Evolutionary conservation across 2,888 invertebrate species (phyloP).

Genomic region (Margaritifera margaritifera): DNA sequence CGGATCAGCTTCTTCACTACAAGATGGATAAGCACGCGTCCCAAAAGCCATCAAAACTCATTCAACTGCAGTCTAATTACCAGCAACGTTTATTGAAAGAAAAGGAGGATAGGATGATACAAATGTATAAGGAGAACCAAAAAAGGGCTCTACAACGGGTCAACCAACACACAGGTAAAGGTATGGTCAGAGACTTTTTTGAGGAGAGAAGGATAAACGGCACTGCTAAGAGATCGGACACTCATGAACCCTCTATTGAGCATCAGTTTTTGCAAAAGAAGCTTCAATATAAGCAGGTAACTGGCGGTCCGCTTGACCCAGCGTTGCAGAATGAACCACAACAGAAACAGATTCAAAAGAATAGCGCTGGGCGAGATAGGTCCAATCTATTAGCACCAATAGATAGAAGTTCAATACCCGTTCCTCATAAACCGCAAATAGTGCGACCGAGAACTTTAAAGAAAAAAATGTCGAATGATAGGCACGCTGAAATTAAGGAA

Average conservation of each 20-base stretch:
- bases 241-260: slow-evolving; percentile 43
- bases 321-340: too few relatives aligned
- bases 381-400: slow-evolving; percentile 61
- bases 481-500: slow-evolving; percentile 14
- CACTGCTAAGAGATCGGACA: slow-evolving; percentile 16
- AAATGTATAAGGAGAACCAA: slow-evolving; percentile 58
- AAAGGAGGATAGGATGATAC: slow-evolving; percentile 61
- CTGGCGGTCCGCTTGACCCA: too few relatives aligned
- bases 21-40: slow-evolving; percentile 5
- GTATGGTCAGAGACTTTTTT: slow-evolving; percentile 48
- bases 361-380: slow-evolving; percentile 55
- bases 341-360: slow-evolving; percentile 7
- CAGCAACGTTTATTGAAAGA: slow-evolving; percentile 60
- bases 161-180: slow-evolving; percentile 23
- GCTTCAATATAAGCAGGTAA: not conserved
- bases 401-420: slow-evolving; percentile 25
- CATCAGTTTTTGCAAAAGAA: slow-evolving; percentile 48
- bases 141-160: slow-evolving; percentile 43
- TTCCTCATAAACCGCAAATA: slow-evolving; percentile 41
- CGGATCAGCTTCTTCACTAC: not conserved
- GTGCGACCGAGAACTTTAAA: slow-evolving; percentile 44
- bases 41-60: slow-evolving; percentile 53
- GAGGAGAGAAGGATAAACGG: slow-evolving; percentile 44
- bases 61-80: slow-evolving; percentile 57
- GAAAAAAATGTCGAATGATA: slow-evolving; percentile 12